Base-by-base conservation (phyloP, 2,113 vertebrate genomes). In the Hepsetus odoe region DNA sequence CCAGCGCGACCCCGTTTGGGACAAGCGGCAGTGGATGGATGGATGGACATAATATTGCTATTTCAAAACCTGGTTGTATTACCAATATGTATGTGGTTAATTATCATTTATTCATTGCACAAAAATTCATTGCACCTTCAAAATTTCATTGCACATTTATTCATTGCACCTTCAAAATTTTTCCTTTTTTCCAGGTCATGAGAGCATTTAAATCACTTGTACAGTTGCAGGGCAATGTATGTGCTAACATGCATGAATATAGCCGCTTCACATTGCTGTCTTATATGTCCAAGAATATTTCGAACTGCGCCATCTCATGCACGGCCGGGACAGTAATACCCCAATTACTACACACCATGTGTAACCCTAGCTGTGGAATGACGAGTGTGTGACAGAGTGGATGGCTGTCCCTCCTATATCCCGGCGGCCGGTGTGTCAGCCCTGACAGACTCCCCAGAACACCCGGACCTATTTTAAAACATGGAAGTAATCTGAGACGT, bases 391-490 rank as follows among this genome's bases (percentile, higher is more conserved):
- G 83, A 77, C 65, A 68, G 66, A 70, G 74, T 53, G 56, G 22
- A 71, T 68, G 18, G 44, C 49, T 81, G 64, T 77, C 59, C 24
- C 62, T 81, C 58, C 76, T 78, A 82, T 74, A 74, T 73, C 74
- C 82, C 80, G 26, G 59, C 65, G 32, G 53, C 22, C 33, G 8
- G 53, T 42, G 64, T 78, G 78, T 75, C 42, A 55, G 73, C 44
- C 55, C 53, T 82, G 55, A 68, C 66, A 72, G 82, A 84, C 80
- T 74, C 77, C 77, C 79, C 72, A 79, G 83, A 85, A 85, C 78
- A 87, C 88, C 87, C 86, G 75, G 80, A 78, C 65, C 90, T 92
- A 92, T 92, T 91, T 92, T 91, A 90, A 90, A 88, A 88, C 87
- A 86, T 80, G 85, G 86, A 88, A 73, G 90, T 91, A 90, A 92